phyloP scores from a whole-genome alignment of 2,113 vertebrate species.

The Butastur rufipennis region DNA sequence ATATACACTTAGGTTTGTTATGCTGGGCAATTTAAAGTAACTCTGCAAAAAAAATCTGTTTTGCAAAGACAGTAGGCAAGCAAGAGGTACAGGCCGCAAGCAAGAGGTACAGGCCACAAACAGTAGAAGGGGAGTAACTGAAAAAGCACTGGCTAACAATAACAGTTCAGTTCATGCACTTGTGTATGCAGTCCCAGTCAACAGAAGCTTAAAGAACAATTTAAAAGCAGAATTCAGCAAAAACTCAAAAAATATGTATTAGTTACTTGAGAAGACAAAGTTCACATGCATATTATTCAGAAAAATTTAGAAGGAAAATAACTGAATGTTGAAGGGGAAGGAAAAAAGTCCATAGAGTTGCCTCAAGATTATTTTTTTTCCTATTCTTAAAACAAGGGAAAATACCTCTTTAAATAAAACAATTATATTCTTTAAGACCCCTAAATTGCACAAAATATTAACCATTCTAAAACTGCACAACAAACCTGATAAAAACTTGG shows the following conservation, averaged over 20 bases:
- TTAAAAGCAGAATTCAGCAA: neutral
- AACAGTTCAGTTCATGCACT: neutral
- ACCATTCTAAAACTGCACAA: neutral
- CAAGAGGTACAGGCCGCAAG: neutral
- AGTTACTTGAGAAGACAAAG: neutral
- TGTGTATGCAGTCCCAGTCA: neutral
- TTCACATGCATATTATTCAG: neutral
- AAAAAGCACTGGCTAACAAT: neutral
- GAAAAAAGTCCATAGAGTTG: neutral
- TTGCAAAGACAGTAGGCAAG: neutral
- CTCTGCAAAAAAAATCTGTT: neutral
- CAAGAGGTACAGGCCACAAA: neutral
- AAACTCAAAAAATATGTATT: accelerated
- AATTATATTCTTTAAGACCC: neutral
- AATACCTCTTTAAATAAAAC: neutral
- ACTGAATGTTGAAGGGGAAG: neutral
- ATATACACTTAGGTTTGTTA: neutral
- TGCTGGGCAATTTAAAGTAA: neutral
- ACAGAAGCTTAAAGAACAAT: neutral
- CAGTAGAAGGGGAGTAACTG: neutral
- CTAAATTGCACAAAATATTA: neutral
- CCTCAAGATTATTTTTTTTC: neutral
- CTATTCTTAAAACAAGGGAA: neutral
- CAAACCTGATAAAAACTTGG: too few relatives aligned
- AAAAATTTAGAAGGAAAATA: neutral